phyloP scores from a whole-genome alignment of 2,113 vertebrate genomes.

The Lanius ludovicianus region DNA sequence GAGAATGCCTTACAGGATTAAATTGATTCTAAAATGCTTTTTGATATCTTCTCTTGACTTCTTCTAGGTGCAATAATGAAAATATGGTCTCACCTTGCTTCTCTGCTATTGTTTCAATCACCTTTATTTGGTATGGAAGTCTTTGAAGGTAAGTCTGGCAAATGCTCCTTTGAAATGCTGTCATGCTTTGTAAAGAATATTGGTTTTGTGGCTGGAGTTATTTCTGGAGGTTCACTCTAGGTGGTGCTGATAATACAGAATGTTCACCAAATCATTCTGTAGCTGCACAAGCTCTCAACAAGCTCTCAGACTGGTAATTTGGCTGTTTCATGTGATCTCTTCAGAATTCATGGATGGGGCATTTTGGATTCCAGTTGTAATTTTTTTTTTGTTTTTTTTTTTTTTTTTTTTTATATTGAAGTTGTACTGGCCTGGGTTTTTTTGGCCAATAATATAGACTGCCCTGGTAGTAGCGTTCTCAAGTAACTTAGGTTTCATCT shows the following conservation, averaged over 20 bases:
- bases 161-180: background rate
- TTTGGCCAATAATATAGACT: background rate
- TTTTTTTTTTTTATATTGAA: background rate
- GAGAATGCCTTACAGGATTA: background rate
- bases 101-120: background rate
- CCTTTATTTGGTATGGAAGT: background rate
- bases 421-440: background rate
- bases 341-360: background rate
- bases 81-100: background rate
- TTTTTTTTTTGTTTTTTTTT: no score
- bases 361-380: background rate
- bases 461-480: background rate
- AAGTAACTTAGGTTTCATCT: background rate
- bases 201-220: background rate
- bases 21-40: background rate
- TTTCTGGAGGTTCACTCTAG: constrained; percentile 35
- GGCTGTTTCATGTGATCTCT: background rate
- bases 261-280: background rate
- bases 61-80: background rate
- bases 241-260: constrained; percentile 33
- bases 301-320: background rate
- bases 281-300: background rate
- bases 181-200: background rate
- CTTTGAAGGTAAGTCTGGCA: background rate
- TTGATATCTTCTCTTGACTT: background rate